Conservation (phyloP, 2,888 invertebrate genomes). For the Erebia ligea region DNA sequence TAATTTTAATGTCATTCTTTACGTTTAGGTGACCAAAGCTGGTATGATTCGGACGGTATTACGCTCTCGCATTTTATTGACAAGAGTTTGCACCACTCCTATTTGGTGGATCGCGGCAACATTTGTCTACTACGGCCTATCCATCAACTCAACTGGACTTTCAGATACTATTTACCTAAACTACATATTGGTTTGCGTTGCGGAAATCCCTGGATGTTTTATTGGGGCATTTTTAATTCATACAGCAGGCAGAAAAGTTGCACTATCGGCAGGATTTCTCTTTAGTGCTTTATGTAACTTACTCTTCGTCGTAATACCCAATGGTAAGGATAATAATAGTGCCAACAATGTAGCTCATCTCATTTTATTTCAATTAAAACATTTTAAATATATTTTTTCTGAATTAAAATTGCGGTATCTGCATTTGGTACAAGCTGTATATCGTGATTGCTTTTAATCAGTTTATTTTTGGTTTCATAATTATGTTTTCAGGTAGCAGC, state of each 20-base stretch:
- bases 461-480: not conserved
- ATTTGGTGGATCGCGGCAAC: constrained; percentile 86
- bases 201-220: constrained; percentile 88
- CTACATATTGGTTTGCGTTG: constrained; percentile 83
- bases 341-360: no score
- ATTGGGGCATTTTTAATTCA: constrained; percentile 83
- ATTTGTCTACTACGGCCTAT: constrained; percentile 86
- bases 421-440: no score
- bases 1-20: not conserved
- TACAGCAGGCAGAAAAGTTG: constrained; percentile 82
- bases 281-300: constrained; percentile 41
- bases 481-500: constrained; percentile 50
- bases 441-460: no score
- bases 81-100: constrained; percentile 79
- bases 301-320: constrained; percentile 40
- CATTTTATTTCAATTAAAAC: no score
- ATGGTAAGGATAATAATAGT: constrained; percentile 23
- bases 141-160: constrained; percentile 86
- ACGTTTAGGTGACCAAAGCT: not conserved
- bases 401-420: no score
- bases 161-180: constrained; percentile 86
- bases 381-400: no score
- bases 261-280: constrained; percentile 79
- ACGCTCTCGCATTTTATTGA: constrained; percentile 73
- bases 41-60: constrained; percentile 62